Evolutionary conservation across 2,797 vertebrate species (phyloP).

Genomic region (Margarornis squamiger): DNA sequence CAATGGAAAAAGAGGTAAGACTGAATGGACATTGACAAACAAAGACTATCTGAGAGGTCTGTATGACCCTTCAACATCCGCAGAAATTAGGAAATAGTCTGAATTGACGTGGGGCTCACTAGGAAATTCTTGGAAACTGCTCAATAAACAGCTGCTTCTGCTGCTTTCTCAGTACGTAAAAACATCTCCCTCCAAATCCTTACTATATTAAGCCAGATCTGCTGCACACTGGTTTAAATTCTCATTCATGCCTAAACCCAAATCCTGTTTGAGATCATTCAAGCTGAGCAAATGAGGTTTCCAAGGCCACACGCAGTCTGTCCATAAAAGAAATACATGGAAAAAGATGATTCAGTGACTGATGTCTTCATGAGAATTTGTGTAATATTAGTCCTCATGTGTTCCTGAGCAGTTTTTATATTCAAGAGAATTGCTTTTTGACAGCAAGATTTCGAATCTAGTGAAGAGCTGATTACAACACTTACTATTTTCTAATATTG

Average conservation of each 20-base stretch:
- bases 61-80: not conserved
- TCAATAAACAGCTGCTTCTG: not conserved
- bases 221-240: not conserved
- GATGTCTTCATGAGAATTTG: not conserved
- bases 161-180: not conserved
- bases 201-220: not conserved
- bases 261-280: not conserved
- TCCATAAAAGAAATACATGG: not conserved
- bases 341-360: not conserved
- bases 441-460: not conserved
- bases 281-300: not conserved
- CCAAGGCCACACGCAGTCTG: not conserved
- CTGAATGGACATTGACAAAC: not conserved
- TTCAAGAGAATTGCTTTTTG: not conserved
- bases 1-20: not conserved
- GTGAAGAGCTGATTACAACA: not conserved
- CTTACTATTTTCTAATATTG: constrained; percentile 9
- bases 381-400: not conserved
- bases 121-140: not conserved
- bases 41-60: not conserved
- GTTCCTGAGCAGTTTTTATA: not conserved
- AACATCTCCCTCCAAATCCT: not conserved
- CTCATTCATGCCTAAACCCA: not conserved
- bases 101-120: not conserved
- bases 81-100: not conserved